A percentile compares a stretch with the other conserved stretches of the same genome.
These are phyloP conservation scores for Drosophila nannoptera DNA, from an alignment of 1,140 invertebrate species.

Conservation along the genomic window DNA sequence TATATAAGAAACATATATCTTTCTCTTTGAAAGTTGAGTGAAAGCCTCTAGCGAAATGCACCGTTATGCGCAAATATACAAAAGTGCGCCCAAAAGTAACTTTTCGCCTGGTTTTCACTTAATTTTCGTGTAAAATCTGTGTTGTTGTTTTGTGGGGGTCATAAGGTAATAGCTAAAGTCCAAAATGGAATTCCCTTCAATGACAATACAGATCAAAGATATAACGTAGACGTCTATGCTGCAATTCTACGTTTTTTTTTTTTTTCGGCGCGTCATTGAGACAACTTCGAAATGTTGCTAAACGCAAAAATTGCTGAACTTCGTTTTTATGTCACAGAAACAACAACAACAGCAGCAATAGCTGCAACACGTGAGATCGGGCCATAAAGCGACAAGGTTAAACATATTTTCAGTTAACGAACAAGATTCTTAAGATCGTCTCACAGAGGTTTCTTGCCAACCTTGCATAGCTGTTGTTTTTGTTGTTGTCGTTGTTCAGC, in stretches of 20 bases:
- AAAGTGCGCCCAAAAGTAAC: no score
- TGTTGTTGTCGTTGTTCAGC: background rate
- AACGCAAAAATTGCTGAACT: conserved; percentile 27
- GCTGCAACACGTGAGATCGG: no score
- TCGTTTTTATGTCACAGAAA: conserved; percentile 15
- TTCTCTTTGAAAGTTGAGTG: no score
- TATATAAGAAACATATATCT: no score
- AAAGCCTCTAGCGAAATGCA: no score
- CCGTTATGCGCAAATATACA: no score
- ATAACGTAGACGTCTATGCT: background rate
- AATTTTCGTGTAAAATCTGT: no score
- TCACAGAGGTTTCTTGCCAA: conserved; percentile 33
- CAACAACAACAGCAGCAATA: background rate
- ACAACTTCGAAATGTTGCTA: conserved; percentile 12
- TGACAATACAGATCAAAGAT: conserved; percentile 16
- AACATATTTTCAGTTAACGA: conserved; percentile 7
- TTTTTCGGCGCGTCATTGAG: conserved; percentile 26
- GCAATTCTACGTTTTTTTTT: no score
- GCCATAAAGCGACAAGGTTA: conserved; percentile 24
- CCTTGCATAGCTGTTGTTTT: conserved; percentile 33
- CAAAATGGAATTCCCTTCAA: background rate
- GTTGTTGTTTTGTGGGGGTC: no score
- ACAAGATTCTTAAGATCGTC: conserved; percentile 62
- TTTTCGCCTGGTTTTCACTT: no score
- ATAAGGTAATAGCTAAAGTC: no score